Conservation (phyloP, 1,140 invertebrate species). For the Bombus soroeensis region DNA sequence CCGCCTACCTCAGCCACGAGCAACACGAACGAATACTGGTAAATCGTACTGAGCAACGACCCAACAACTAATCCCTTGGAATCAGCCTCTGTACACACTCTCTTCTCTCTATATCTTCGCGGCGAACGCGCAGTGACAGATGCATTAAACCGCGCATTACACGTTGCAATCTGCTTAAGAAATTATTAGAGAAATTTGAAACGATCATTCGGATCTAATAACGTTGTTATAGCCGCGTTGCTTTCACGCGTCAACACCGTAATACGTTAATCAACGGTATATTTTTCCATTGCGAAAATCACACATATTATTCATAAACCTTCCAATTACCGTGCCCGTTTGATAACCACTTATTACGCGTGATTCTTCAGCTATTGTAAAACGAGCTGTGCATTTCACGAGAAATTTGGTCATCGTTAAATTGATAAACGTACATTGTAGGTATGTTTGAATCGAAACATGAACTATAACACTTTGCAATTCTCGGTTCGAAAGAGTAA, state of each 20-base stretch:
- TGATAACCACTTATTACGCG: background rate
- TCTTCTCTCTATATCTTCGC: background rate
- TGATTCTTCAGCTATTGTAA: background rate
- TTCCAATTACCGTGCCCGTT: no score
- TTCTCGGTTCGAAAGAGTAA: background rate
- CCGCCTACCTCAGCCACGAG: slow-evolving; percentile 60
- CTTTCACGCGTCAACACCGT: background rate
- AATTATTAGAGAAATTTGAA: slow-evolving; percentile 40
- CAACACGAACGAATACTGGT: slow-evolving; percentile 52
- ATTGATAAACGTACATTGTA: background rate
- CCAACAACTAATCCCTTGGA: slow-evolving; percentile 62
- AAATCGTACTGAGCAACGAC: slow-evolving; percentile 56
- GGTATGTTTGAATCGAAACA: background rate
- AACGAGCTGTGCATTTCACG: background rate
- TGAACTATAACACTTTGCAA: background rate
- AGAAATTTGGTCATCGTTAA: background rate
- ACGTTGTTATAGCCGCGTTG: slow-evolving; percentile 18
- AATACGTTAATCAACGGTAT: slow-evolving; percentile 21
- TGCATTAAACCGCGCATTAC: slow-evolving; percentile 52
- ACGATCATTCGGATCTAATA: slow-evolving; percentile 21
- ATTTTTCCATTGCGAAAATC: background rate
- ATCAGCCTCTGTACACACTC: slow-evolving; percentile 54
- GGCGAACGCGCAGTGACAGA: slow-evolving; percentile 50
- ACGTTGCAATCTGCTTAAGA: slow-evolving; percentile 52
- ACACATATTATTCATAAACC: background rate